Evolutionary conservation across 2,888 invertebrate species (phyloP).

Genomic region (Cataglyphis cursor): DNA sequence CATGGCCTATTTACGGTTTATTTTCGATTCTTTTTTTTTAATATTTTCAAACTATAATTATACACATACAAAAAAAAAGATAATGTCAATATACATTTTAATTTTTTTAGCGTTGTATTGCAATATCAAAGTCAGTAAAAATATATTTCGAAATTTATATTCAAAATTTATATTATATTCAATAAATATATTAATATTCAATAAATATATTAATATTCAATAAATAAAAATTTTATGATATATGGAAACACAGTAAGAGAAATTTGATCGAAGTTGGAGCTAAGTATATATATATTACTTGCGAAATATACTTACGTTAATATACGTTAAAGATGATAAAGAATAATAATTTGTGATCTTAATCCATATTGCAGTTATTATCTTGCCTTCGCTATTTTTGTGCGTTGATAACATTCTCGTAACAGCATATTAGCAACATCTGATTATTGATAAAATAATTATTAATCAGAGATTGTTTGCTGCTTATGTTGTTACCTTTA

Average conservation of each 20-base stretch:
- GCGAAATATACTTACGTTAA: neutral
- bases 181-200: neutral
- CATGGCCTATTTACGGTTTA: conserved; percentile 24
- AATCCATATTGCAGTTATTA: neutral
- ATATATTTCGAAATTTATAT: neutral
- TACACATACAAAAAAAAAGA: neutral
- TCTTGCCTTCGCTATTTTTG: neutral
- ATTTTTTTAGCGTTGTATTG: neutral
- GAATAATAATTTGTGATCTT: neutral
- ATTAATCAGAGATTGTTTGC: conserved; percentile 57
- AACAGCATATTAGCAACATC: neutral
- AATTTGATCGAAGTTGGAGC: neutral
- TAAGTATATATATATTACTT: neutral
- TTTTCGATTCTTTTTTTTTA: neutral
- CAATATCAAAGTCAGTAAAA: neutral
- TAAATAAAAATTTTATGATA: neutral
- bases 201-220: conserved; percentile 3
- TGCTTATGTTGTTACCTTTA: conserved; percentile 50
- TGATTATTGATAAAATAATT: conserved; percentile 52
- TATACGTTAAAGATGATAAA: neutral
- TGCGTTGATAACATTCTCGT: neutral
- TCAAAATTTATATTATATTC: neutral
- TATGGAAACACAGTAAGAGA: neutral
- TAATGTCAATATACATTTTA: neutral
- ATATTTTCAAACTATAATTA: neutral